These are phyloP conservation scores for Onthophagus taurus DNA, from an alignment of 1,140 invertebrate species.

Conservation along the genomic window DNA sequence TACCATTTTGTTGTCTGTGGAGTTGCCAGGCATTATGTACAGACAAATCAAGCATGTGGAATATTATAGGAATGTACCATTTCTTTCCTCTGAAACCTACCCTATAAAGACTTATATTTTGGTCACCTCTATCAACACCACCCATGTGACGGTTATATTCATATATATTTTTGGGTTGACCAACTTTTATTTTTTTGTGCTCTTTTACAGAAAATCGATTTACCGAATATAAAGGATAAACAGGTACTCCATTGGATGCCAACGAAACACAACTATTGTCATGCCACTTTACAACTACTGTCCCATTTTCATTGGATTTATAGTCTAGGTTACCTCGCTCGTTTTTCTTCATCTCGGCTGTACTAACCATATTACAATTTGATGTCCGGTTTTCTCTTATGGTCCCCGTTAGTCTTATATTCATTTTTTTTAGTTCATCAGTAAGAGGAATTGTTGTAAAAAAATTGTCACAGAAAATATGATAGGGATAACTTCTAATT, in stretches of 20 bases:
- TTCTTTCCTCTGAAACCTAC: slow-evolving; percentile 5
- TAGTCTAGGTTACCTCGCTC: slow-evolving; percentile 27
- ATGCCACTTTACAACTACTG: slow-evolving; percentile 21
- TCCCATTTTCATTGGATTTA: slow-evolving; percentile 22
- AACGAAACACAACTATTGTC: slow-evolving; percentile 23
- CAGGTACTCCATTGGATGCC: slow-evolving; percentile 17
- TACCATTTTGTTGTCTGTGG: slow-evolving; percentile 10
- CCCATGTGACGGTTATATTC: slow-evolving; percentile 24
- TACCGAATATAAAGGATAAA: too few relatives aligned
- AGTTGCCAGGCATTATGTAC: slow-evolving; percentile 12
- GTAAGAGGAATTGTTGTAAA: slow-evolving; percentile 15
- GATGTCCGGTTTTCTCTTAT: slow-evolving; percentile 26
- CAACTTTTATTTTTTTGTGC: slow-evolving; percentile 17
- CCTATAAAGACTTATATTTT: slow-evolving; percentile 4
- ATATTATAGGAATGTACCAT: slow-evolving; percentile 7
- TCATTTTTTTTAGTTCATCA: slow-evolving; percentile 9
- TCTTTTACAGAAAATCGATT: too few relatives aligned
- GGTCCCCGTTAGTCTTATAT: slow-evolving; percentile 19
- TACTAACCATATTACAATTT: slow-evolving; percentile 26
- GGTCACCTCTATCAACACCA: neutral
- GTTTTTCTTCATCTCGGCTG: slow-evolving; percentile 29
- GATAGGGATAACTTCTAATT: slow-evolving; percentile 5
- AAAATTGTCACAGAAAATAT: slow-evolving; percentile 16
- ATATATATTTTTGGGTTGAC: slow-evolving; percentile 22
- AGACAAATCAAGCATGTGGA: slow-evolving; percentile 5